Evolutionary conservation across 1,140 invertebrate genomes (phyloP).

Genomic region (Cryptotermes secundus): DNA sequence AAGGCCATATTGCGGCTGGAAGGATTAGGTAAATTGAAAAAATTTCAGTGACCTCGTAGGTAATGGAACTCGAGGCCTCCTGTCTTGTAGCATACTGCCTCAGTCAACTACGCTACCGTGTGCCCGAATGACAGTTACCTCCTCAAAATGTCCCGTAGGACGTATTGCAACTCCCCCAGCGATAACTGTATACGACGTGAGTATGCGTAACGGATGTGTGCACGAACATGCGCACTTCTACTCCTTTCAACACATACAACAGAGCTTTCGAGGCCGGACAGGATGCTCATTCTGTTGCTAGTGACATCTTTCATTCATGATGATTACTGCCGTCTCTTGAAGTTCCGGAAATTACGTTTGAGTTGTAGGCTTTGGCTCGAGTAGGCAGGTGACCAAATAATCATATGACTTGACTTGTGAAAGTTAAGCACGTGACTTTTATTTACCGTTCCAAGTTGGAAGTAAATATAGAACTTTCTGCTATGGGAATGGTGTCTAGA

Average conservation of each 20-base stretch:
- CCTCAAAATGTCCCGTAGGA: too few relatives aligned
- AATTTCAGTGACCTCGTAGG: too few relatives aligned
- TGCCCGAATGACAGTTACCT: too few relatives aligned
- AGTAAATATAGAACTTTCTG: conserved; percentile 27
- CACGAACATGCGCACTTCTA: too few relatives aligned
- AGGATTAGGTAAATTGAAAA: too few relatives aligned
- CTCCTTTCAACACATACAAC: neutral
- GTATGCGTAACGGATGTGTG: too few relatives aligned
- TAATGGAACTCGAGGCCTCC: too few relatives aligned
- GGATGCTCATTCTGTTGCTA: neutral
- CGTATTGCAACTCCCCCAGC: too few relatives aligned
- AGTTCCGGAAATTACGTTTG: neutral
- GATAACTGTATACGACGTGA: too few relatives aligned
- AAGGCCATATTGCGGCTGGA: too few relatives aligned
- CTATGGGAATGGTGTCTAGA: neutral
- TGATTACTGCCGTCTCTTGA: neutral
- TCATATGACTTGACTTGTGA: conserved; percentile 31
- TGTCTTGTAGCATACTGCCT: too few relatives aligned
- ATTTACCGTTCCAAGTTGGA: conserved; percentile 26
- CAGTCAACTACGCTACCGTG: too few relatives aligned
- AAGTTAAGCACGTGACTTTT: conserved; percentile 28
- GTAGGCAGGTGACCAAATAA: conserved; percentile 28
- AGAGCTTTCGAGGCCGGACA: neutral
- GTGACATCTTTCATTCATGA: neutral
- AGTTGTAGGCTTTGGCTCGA: neutral